These are phyloP conservation scores for Actinia tenebrosa DNA, from an alignment of 64 coral and sea anemone species.

Conservation along the genomic window DNA sequence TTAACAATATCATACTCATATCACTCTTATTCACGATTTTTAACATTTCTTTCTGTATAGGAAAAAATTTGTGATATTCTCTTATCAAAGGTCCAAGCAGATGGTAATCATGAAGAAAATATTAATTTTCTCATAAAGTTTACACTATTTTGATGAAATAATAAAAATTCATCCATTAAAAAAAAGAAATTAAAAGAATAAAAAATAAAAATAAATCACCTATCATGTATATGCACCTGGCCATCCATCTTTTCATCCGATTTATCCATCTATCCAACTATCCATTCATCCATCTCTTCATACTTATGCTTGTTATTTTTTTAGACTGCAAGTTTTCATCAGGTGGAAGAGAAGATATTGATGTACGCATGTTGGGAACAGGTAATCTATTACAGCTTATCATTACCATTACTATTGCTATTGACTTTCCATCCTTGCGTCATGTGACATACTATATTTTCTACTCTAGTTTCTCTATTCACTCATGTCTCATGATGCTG, in stretches of 20 bases:
- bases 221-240: background rate
- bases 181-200: too few species aligned
- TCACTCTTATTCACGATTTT: background rate
- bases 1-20: too few species aligned
- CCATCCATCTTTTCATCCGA: background rate
- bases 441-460: background rate
- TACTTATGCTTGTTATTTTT: background rate
- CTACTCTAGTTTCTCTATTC: background rate
- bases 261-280: too few species aligned
- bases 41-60: constrained; percentile 19
- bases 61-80: constrained; percentile 72
- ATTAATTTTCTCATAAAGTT: background rate
- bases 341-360: constrained; percentile 89
- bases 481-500: background rate
- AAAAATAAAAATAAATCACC: too few species aligned
- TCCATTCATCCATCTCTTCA: too few species aligned
- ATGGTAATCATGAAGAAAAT: constrained; percentile 36
- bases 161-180: too few species aligned
- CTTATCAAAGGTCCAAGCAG: constrained; percentile 39
- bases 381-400: constrained; percentile 36
- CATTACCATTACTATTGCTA: background rate
- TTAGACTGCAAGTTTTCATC: constrained; percentile 90
- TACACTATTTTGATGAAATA: background rate
- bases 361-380: constrained; percentile 87
- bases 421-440: background rate